These are phyloP conservation scores for Aproaerema taeniolella DNA, from an alignment of 2,888 invertebrate genomes.

Conservation along the genomic window DNA sequence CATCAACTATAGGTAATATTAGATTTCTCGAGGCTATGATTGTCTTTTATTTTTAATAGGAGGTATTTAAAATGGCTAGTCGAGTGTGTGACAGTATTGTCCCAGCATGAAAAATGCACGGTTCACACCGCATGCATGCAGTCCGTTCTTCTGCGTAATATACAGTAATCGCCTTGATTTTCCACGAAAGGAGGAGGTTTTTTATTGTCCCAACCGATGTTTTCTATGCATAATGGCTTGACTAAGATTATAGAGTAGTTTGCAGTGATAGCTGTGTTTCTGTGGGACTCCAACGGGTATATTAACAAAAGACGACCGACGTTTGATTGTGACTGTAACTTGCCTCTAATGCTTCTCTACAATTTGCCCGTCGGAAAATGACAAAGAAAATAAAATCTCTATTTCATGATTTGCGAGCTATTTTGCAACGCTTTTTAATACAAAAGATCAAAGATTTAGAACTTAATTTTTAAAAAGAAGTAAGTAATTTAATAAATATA, in stretches of 20 bases:
- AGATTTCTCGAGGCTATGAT: too few species aligned
- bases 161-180: conserved; percentile 54
- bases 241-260: conserved; percentile 55
- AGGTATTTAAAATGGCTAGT: too few species aligned
- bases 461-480: too few species aligned
- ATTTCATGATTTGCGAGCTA: conserved; percentile 23
- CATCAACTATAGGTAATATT: too few species aligned
- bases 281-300: conserved; percentile 56
- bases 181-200: conserved; percentile 52
- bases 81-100: conserved; percentile 27
- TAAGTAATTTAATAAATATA: too few species aligned
- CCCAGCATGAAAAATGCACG: conserved; percentile 40
- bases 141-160: conserved; percentile 38
- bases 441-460: too few species aligned
- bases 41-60: too few species aligned
- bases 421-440: too few species aligned
- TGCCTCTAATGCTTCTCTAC: conserved; percentile 27
- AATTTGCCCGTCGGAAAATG: conserved; percentile 49
- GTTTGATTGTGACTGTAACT: conserved; percentile 36
- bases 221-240: conserved; percentile 61
- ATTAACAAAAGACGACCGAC: conserved; percentile 51
- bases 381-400: conserved; percentile 49
- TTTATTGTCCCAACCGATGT: conserved; percentile 58
- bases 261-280: conserved; percentile 53
- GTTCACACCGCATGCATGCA: conserved; percentile 28